These are phyloP conservation scores for Miltochrista miniata DNA, from an alignment of 2,888 invertebrate genomes.

Conservation along the genomic window DNA sequence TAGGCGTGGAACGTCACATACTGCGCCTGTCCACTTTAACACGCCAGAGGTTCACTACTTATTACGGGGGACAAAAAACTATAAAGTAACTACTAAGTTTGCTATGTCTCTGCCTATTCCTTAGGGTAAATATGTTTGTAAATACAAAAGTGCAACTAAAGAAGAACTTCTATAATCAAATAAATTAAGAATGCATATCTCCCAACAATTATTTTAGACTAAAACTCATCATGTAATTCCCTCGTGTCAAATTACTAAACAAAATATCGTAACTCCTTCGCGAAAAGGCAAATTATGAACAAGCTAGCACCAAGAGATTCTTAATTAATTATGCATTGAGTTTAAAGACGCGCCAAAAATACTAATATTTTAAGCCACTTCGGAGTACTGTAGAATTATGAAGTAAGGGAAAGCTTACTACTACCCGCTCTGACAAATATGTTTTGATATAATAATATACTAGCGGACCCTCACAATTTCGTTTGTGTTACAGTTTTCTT, in stretches of 20 bases:
- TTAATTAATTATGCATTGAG: conserved; percentile 15
- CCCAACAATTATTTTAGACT: background rate
- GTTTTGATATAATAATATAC: too few species aligned
- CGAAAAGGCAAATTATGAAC: conserved; percentile 4
- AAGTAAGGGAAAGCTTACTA: conserved; percentile 1
- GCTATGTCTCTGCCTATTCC: too few species aligned
- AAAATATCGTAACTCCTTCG: background rate
- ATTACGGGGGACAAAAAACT: too few species aligned
- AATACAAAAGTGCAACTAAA: background rate
- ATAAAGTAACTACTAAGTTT: too few species aligned
- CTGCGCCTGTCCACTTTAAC: too few species aligned
- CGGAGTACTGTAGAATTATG: conserved; percentile 2
- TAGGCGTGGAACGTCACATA: too few species aligned
- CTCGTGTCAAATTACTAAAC: background rate
- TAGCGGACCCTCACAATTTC: too few species aligned
- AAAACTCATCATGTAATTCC: background rate
- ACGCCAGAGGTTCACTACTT: too few species aligned
- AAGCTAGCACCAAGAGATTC: background rate
- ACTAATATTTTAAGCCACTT: conserved; percentile 2
- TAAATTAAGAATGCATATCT: background rate
- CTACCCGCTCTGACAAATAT: background rate
- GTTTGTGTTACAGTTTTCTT: too few species aligned
- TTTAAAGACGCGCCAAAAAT: conserved; percentile 11
- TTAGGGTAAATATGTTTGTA: too few species aligned
- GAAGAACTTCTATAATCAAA: background rate